Percentiles rank a stretch among this genome's conserved stretches.
These are phyloP conservation scores for Oceanites oceanicus DNA, from an alignment of 2,113 vertebrate genomes.

Conservation along the genomic window DNA sequence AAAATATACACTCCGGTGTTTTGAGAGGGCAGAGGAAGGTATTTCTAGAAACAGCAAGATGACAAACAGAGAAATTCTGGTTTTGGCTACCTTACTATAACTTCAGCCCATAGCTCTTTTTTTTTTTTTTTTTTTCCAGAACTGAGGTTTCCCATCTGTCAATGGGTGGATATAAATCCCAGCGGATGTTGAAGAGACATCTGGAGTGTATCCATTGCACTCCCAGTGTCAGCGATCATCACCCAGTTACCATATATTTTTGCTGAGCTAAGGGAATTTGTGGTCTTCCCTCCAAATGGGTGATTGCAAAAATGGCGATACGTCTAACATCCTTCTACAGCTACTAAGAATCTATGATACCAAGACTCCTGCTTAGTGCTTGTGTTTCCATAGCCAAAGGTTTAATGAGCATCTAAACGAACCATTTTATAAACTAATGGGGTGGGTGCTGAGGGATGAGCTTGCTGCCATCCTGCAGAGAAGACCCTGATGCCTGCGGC, in stretches of 20 bases:
- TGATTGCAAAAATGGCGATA: not conserved
- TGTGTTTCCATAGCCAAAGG: not conserved
- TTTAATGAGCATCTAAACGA: not conserved
- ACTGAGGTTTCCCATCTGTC: conserved; percentile 42
- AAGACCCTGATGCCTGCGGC: not conserved
- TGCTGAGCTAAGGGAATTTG: not conserved
- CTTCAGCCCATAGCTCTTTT: not conserved
- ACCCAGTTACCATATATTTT: not conserved
- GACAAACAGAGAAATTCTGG: conserved; percentile 33
- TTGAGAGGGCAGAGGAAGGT: conserved; percentile 2
- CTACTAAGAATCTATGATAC: not conserved
- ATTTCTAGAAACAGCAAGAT: conserved; percentile 34
- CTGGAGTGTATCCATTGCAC: conserved; percentile 11
- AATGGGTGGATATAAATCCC: not conserved
- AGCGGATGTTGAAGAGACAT: conserved; percentile 2
- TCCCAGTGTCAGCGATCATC: not conserved
- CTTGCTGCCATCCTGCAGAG: not conserved
- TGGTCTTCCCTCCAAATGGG: not conserved
- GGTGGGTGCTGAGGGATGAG: not conserved
- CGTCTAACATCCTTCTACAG: not conserved
- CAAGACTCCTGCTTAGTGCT: not conserved
- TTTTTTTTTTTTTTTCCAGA: not conserved
- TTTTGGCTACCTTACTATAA: conserved; percentile 38
- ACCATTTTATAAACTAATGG: not conserved
- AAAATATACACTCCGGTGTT: not conserved